These are phyloP conservation scores for Lagodon rhomboides DNA, from an alignment of 2,797 vertebrate genomes.

Conservation along the genomic window DNA sequence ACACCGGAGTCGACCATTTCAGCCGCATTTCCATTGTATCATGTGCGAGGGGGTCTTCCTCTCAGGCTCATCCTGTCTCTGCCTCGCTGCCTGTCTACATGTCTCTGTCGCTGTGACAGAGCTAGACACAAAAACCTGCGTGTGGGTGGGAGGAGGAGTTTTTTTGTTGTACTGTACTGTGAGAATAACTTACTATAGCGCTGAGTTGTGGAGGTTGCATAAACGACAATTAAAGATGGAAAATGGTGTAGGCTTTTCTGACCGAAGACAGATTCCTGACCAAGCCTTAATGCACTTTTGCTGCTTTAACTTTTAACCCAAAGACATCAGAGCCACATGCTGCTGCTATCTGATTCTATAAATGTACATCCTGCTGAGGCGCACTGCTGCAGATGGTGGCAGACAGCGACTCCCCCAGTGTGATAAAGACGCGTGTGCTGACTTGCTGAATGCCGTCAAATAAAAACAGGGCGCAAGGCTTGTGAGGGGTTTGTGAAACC, in stretches of 20 bases:
- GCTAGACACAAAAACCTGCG: background rate
- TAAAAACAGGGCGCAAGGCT: background rate
- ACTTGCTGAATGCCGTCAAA: slow-evolving; percentile 4
- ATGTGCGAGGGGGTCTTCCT: slow-evolving; percentile 40
- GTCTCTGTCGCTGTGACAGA: background rate
- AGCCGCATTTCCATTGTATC: slow-evolving; percentile 62
- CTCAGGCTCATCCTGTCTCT: slow-evolving; percentile 57
- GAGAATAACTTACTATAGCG: slow-evolving; percentile 6
- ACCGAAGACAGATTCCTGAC: background rate
- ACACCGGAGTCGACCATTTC: slow-evolving; percentile 24
- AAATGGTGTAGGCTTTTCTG: slow-evolving; percentile 44
- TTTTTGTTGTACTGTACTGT: background rate
- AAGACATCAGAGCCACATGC: background rate
- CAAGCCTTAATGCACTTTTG: background rate
- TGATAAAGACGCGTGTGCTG: background rate
- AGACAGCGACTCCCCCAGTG: background rate
- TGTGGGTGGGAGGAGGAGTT: slow-evolving; percentile 52
- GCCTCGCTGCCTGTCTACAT: slow-evolving; percentile 29
- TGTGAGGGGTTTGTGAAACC: slow-evolving; percentile 33
- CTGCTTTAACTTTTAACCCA: slow-evolving; percentile 3
- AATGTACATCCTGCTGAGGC: slow-evolving; percentile 6
- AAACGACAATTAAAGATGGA: slow-evolving; percentile 27
- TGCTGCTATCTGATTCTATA: background rate
- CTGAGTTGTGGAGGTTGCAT: background rate
- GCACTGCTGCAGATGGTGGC: background rate